Percentiles rank a stretch among this genome's conserved stretches.
Conservation (phyloP, 2,113 vertebrate species). For the Hemichromis elongatus region DNA sequence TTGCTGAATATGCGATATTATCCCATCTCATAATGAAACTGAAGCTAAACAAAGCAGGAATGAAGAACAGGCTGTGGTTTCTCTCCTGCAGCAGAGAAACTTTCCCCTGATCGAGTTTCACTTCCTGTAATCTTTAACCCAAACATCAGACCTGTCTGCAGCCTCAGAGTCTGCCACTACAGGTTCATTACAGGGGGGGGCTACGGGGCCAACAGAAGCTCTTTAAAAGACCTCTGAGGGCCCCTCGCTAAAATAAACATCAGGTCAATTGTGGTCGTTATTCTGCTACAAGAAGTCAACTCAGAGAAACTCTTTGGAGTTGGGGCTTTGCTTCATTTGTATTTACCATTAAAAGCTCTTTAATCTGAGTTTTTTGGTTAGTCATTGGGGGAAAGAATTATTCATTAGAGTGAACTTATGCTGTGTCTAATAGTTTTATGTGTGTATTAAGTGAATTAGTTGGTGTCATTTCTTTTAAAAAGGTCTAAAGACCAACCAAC, state of each 20-base stretch:
- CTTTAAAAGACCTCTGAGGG: background rate
- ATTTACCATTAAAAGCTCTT: background rate
- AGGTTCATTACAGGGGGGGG: background rate
- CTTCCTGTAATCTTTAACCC: slow-evolving; percentile 2
- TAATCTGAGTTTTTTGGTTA: accelerated
- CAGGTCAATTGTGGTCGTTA: background rate
- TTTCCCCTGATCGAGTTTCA: slow-evolving; percentile 9
- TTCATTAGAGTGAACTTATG: background rate
- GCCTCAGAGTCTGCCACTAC: background rate
- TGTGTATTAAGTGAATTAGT: accelerated
- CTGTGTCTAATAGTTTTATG: background rate
- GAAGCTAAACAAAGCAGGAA: background rate
- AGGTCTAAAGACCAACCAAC: accelerated
- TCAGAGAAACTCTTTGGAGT: background rate
- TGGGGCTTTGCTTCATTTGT: background rate
- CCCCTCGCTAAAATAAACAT: slow-evolving; percentile 6
- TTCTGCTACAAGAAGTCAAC: background rate
- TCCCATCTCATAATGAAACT: background rate
- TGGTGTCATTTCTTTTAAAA: background rate
- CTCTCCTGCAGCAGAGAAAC: background rate
- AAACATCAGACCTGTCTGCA: slow-evolving; percentile 17
- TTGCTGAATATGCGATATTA: background rate
- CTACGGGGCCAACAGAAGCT: background rate
- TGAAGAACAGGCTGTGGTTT: background rate
- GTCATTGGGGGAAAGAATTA: background rate